These are phyloP conservation scores for Lottia gigantea DNA, from an alignment of 2,888 invertebrate species.

Conservation along the genomic window DNA sequence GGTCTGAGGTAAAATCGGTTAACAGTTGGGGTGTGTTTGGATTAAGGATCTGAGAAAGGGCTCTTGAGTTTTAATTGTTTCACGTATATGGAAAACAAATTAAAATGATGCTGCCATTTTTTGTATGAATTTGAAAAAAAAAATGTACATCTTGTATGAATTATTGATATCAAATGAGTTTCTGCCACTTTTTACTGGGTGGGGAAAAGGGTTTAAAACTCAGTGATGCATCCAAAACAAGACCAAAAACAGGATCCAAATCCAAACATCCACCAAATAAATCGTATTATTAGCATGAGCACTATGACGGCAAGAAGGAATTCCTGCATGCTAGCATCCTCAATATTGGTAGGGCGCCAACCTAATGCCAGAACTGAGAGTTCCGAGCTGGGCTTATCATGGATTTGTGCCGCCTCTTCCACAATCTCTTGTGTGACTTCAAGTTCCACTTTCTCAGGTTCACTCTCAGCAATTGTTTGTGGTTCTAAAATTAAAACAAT, in stretches of 20 bases:
- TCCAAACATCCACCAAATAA: slow-evolving; percentile 46
- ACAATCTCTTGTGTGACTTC: slow-evolving; percentile 41
- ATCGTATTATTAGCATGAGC: slow-evolving; percentile 42
- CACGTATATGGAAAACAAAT: no score
- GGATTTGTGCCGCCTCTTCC: slow-evolving; percentile 36
- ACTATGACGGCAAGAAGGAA: slow-evolving; percentile 45
- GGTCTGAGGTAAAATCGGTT: no score
- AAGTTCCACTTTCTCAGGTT: slow-evolving; percentile 43
- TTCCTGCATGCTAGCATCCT: slow-evolving; percentile 53
- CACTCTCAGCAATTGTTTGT: slow-evolving; percentile 50
- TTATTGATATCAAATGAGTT: no score
- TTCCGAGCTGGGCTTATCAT: slow-evolving; percentile 43
- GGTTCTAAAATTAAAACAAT: slow-evolving; percentile 36
- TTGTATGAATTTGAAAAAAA: no score
- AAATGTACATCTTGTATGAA: no score
- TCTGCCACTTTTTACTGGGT: no score
- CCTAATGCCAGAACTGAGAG: slow-evolving; percentile 43
- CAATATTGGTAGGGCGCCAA: slow-evolving; percentile 41
- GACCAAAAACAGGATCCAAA: slow-evolving; percentile 44
- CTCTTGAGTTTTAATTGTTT: no score
- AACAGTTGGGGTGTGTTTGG: no score
- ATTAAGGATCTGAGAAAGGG: no score
- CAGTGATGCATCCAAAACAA: slow-evolving; percentile 29
- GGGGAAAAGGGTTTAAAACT: no score
- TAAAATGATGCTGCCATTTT: no score